These are phyloP conservation scores for Progne subis DNA, from an alignment of 2,113 vertebrate genomes.

Conservation along the genomic window DNA sequence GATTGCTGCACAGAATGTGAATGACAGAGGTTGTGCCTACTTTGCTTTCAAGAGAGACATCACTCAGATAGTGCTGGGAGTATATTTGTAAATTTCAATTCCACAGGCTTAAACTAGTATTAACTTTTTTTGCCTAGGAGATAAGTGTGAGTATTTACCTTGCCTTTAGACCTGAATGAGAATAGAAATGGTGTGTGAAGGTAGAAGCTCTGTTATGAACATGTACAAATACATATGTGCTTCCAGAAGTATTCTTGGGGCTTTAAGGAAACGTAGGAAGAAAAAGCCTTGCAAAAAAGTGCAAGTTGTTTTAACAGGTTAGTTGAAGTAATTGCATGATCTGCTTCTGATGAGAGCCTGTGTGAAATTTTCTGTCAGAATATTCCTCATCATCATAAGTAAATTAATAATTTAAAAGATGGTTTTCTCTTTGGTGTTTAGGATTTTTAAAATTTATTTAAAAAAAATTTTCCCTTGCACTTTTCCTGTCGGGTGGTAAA, in stretches of 20 bases:
- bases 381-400: background rate
- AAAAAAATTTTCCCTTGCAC: background rate
- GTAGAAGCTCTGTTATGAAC: background rate
- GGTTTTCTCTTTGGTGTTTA: background rate
- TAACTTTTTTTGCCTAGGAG: background rate
- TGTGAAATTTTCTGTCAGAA: background rate
- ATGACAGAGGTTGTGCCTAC: background rate
- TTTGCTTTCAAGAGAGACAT: background rate
- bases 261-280: rapidly evolving
- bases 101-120: background rate
- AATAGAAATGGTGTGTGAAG: background rate
- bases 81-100: background rate
- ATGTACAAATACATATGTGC: rapidly evolving
- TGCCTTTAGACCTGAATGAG: background rate
- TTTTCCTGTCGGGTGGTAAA: background rate
- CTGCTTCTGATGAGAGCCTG: background rate
- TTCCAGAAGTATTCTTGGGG: background rate
- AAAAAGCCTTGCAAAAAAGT: background rate
- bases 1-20: background rate
- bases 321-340: background rate
- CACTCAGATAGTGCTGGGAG: background rate
- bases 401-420: background rate
- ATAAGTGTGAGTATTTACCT: background rate
- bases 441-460: rapidly evolving
- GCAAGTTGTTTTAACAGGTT: background rate